A percentile compares a stretch with the other conserved stretches of the same genome.
phyloP scores from a whole-genome alignment of 2,888 invertebrate genomes.

The Xylota sylvarum region DNA sequence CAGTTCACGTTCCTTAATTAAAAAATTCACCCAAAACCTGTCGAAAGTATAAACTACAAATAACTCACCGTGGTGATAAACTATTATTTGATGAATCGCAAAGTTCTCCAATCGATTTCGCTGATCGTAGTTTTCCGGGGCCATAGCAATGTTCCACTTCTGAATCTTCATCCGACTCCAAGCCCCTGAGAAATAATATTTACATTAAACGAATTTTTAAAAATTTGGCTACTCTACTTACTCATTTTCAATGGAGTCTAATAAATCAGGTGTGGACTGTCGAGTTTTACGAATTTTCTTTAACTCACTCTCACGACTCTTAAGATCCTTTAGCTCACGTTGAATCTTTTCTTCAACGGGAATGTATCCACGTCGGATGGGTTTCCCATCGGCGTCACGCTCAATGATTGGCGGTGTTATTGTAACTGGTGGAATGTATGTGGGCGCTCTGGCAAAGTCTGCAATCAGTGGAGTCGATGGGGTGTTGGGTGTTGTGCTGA shows the following conservation, averaged over 20 bases:
- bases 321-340: slow-evolving; percentile 93
- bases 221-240: slow-evolving; percentile 79
- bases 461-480: slow-evolving; percentile 69
- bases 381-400: slow-evolving; percentile 87
- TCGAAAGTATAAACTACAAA: not conserved
- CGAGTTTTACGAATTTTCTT: slow-evolving; percentile 88
- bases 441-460: slow-evolving; percentile 75
- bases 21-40: slow-evolving; percentile 27
- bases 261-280: slow-evolving; percentile 88
- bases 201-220: not conserved
- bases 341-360: slow-evolving; percentile 96
- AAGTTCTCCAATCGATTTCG: slow-evolving; percentile 89
- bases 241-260: slow-evolving; percentile 88
- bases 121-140: slow-evolving; percentile 88
- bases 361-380: slow-evolving; percentile 91
- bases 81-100: slow-evolving; percentile 86
- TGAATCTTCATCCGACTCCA: slow-evolving; percentile 87
- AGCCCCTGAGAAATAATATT: slow-evolving; percentile 77
- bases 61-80: slow-evolving; percentile 79
- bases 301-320: slow-evolving; percentile 92
- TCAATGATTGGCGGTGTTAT: slow-evolving; percentile 85
- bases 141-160: slow-evolving; percentile 87
- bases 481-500: slow-evolving; percentile 59
- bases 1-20: slow-evolving; percentile 37
- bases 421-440: slow-evolving; percentile 81